Evolutionary conservation across 2,113 vertebrate genomes (phyloP), one percentile per base, ranked within the genome.

Genomic region (Syngnathus scovelli): DNA sequence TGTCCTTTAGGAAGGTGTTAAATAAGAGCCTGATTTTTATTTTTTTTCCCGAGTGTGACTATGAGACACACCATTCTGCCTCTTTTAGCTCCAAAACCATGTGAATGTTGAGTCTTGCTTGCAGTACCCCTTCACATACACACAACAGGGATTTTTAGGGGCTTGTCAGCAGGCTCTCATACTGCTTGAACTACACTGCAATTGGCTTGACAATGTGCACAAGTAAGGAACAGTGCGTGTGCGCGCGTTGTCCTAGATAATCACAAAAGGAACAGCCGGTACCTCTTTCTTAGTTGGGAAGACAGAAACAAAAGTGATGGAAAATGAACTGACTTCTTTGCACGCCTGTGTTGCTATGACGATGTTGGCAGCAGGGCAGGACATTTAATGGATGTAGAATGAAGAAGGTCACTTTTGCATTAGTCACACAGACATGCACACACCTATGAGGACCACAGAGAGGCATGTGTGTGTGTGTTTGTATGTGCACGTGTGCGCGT

Each of bases 291-390:
- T 43, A 19, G 16, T 64, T 9, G 7, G 62, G 49, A 19, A 64
- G 27, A 37, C 44, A 64, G 23, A 16, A 67, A 33, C 7, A 39
- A 58, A n/a, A 68, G 41, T 21, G 5, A 61, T 15, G 1, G 41
- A 19, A 6, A 66, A 54, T 46, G 49, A 39, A 18, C 55, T 72
- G 68, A 66, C 77, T 82, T 83, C 68, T 72, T 61, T 61, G 73
- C 62, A 72, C 76, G 72, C 66, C 55, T 76, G 66, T 66, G 85
- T 78, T 73, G 65, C 77, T 78, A 84, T 86, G 68, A 71, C 44
- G 59, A 83, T 63, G 66, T 38, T 77, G 68, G 74, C 76, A 80
- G 69, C 76, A 78, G 70, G 79, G 82, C 71, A 76, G 72, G 71
- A 69, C 39, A 54, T 78, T 76, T 68, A 44, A 2, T 38, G 44